Conservation (phyloP, 2,113 vertebrate species). For the Alces alces region DNA sequence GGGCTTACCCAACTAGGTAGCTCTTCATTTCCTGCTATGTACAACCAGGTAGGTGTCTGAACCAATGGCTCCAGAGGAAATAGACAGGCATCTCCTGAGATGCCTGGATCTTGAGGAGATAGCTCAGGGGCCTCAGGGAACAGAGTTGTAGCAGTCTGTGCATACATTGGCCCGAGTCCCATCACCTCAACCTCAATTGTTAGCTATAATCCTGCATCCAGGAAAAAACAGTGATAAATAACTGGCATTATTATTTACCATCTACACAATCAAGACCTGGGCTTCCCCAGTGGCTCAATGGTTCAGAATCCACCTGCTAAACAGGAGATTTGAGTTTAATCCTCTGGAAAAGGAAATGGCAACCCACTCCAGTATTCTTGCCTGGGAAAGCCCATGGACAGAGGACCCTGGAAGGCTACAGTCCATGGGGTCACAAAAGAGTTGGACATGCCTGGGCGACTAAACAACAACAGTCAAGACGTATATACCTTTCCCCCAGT, state of each 20-base stretch:
- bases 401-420: neutral
- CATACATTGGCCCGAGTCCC: neutral
- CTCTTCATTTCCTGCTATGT: neutral
- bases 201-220: neutral
- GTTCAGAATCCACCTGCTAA: neutral
- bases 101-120: neutral
- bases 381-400: neutral
- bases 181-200: neutral
- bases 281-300: neutral
- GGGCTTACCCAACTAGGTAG: neutral
- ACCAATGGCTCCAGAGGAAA: neutral
- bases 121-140: neutral
- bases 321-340: neutral
- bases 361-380: neutral
- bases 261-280: neutral
- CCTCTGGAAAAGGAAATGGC: neutral
- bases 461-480: neutral
- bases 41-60: neutral
- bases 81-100: neutral
- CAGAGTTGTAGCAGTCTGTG: neutral
- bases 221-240: neutral
- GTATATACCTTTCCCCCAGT: neutral
- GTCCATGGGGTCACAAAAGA: neutral
- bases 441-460: rapidly evolving
- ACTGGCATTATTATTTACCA: neutral